These are phyloP conservation scores for Paramuricea clavata DNA, from an alignment of 92 coral and sea anemone species.

Conservation along the genomic window DNA sequence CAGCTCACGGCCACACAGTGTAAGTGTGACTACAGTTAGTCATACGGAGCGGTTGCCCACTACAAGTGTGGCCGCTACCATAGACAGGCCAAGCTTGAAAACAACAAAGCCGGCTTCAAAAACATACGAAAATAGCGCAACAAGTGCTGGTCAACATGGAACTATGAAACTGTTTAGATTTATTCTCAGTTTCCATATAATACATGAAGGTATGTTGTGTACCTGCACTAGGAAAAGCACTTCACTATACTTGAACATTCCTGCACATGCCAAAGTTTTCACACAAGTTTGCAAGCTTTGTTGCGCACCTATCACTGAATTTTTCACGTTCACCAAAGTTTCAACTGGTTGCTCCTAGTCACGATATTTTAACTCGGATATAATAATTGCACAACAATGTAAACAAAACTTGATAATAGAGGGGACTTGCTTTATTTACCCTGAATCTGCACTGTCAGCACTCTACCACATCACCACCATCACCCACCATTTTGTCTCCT, in stretches of 20 bases:
- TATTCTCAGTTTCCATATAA: conserved; percentile 49
- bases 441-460: too few species aligned
- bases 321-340: not conserved
- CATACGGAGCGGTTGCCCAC: conserved; percentile 11
- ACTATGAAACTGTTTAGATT: conserved; percentile 48
- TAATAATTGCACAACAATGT: too few species aligned
- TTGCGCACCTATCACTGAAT: not conserved
- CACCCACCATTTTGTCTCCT: too few species aligned
- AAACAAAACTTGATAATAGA: too few species aligned
- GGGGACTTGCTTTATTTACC: too few species aligned
- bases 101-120: conserved; percentile 35
- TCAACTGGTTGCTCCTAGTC: not conserved
- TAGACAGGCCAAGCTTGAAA: not conserved
- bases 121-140: conserved; percentile 31
- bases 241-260: not conserved
- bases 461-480: too few species aligned
- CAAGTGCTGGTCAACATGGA: conserved; percentile 17
- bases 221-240: not conserved
- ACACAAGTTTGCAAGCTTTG: not conserved
- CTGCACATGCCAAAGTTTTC: not conserved
- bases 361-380: too few species aligned
- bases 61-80: not conserved
- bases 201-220: conserved; percentile 48
- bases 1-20: conserved; percentile 35
- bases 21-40: conserved; percentile 40